phyloP scores from a whole-genome alignment of 1,140 invertebrate species.

The Brachionus koreanus region DNA sequence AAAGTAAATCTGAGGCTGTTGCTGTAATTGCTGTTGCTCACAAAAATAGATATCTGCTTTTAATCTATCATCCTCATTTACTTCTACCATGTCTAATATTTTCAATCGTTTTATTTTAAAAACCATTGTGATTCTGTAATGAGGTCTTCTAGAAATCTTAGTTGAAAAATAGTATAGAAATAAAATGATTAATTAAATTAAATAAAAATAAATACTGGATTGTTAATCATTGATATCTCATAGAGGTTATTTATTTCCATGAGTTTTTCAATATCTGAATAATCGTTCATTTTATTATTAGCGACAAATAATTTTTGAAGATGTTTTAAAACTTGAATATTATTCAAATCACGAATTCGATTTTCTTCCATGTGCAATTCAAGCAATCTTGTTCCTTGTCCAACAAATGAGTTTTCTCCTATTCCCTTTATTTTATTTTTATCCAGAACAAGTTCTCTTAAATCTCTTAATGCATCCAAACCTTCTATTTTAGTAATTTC shows the following conservation, averaged over 20 bases:
- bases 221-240: constrained; percentile 43
- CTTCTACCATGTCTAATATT: constrained; percentile 56
- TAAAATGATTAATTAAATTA: not conserved
- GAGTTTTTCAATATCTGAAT: constrained; percentile 53
- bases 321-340: constrained; percentile 52
- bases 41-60: constrained; percentile 56
- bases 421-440: constrained; percentile 56
- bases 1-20: constrained; percentile 33
- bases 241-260: constrained; percentile 50
- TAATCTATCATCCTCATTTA: constrained; percentile 55
- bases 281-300: constrained; percentile 51
- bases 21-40: constrained; percentile 52
- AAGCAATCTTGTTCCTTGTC: constrained; percentile 54
- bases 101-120: constrained; percentile 52
- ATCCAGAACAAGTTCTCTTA: constrained; percentile 58
- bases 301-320: constrained; percentile 56
- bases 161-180: constrained; percentile 45
- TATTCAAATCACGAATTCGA: constrained; percentile 51
- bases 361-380: constrained; percentile 59
- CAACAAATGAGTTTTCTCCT: constrained; percentile 52
- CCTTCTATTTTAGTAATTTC: constrained; percentile 57
- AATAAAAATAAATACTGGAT: constrained; percentile 8
- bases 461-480: constrained; percentile 53
- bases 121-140: constrained; percentile 55
- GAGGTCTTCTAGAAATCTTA: constrained; percentile 51